Conservation (phyloP, 2,797 vertebrate genomes). For the Kryptopterus vitreolus region DNA sequence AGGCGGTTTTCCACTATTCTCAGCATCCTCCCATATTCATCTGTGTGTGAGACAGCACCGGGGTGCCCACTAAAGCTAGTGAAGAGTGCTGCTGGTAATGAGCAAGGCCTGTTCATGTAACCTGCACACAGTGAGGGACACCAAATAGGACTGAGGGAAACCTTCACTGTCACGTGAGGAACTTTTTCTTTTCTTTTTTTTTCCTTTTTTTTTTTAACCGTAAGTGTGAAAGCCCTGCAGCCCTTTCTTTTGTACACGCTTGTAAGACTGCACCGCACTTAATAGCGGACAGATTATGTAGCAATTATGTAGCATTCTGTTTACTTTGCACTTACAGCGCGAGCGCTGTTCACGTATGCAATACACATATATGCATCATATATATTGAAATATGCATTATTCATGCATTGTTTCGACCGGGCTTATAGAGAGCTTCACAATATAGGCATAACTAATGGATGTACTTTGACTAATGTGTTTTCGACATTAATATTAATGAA, state of each 20-base stretch:
- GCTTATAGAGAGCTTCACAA: neutral
- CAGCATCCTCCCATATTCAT: constrained; percentile 5
- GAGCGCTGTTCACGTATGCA: neutral
- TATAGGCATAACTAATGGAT: constrained; percentile 23
- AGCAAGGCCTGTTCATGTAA: constrained; percentile 10
- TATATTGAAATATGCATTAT: constrained; percentile 29
- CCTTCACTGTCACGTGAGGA: neutral
- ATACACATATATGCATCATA: constrained; percentile 15
- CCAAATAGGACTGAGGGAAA: neutral
- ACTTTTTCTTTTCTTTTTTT: neutral
- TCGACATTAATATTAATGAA: constrained; percentile 15
- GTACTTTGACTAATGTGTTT: constrained; percentile 2
- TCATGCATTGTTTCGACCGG: neutral
- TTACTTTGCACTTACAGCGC: constrained; percentile 7
- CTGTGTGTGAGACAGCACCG: neutral
- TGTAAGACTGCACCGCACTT: neutral
- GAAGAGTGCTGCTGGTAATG: constrained; percentile 13
- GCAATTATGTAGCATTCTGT: neutral
- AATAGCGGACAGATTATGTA: constrained; percentile 5
- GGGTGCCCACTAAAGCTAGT: constrained; percentile 12
- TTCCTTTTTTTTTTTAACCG: neutral
- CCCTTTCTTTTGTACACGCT: neutral
- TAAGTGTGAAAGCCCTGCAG: neutral
- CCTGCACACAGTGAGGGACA: neutral
- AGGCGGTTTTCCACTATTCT: constrained; percentile 3